phyloP scores from a whole-genome alignment of 2,888 invertebrate species.

The Drosophila sordidula region DNA sequence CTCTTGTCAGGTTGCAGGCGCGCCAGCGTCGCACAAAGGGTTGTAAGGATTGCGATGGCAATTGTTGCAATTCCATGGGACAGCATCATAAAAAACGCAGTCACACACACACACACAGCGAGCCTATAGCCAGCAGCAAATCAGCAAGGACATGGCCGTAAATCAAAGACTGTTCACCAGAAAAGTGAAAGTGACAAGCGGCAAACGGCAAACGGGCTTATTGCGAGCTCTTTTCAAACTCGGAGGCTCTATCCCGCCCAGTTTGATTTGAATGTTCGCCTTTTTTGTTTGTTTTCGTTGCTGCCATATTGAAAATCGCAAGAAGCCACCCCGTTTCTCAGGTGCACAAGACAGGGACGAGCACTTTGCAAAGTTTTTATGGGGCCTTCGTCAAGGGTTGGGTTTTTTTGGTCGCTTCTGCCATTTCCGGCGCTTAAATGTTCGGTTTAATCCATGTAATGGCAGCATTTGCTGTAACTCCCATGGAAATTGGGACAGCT shows the following conservation, averaged over 20 bases:
- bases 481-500: slow-evolving; percentile 57
- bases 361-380: slow-evolving; percentile 1
- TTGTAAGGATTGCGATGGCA: slow-evolving; percentile 70
- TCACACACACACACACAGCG: slow-evolving; percentile 2
- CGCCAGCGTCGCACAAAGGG: slow-evolving; percentile 60
- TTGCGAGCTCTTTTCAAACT: slow-evolving; percentile 3
- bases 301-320: slow-evolving; percentile 56
- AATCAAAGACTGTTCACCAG: slow-evolving; percentile 57
- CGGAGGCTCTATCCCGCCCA: slow-evolving; percentile 2
- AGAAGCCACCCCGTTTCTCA: slow-evolving; percentile 41
- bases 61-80: slow-evolving; percentile 75
- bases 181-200: slow-evolving; percentile 64
- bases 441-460: slow-evolving; percentile 68
- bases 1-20: slow-evolving; percentile 65
- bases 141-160: slow-evolving; percentile 50
- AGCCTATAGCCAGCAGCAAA: neutral
- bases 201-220: slow-evolving; percentile 2
- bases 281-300: slow-evolving; percentile 18
- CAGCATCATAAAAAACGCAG: slow-evolving; percentile 56
- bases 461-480: slow-evolving; percentile 68
- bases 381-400: slow-evolving; percentile 47
- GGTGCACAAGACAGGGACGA: slow-evolving; percentile 41
- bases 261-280: slow-evolving; percentile 24
- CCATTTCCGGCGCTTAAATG: slow-evolving; percentile 55
- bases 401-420: slow-evolving; percentile 40